These are phyloP conservation scores for Muntiacus reevesi DNA, from an alignment of 2,113 vertebrate species.

Conservation along the genomic window DNA sequence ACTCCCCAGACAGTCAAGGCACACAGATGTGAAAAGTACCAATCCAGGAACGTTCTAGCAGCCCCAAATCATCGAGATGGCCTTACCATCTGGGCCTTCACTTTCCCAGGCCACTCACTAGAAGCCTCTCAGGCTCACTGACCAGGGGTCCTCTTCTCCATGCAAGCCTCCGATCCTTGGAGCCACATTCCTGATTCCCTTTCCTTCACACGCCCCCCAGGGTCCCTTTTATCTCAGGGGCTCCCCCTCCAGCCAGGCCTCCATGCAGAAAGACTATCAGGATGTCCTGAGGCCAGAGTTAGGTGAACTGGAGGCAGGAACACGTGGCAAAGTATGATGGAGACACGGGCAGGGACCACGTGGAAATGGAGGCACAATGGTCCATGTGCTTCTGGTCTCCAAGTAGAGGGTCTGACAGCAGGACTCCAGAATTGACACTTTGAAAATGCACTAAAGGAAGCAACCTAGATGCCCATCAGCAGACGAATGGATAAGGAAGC, in stretches of 20 bases:
- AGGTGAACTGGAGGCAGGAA: neutral
- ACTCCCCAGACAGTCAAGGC: neutral
- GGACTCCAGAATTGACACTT: neutral
- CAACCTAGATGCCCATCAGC: too few relatives aligned
- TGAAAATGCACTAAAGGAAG: neutral
- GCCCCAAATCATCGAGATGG: neutral
- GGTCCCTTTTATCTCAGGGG: neutral
- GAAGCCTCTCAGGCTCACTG: neutral
- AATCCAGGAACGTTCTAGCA: neutral
- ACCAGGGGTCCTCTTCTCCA: neutral
- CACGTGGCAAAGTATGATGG: neutral
- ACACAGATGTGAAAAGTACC: neutral
- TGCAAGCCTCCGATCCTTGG: neutral
- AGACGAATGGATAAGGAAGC: too few relatives aligned
- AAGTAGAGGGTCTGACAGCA: neutral
- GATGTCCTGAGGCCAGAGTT: neutral
- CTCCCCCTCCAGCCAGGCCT: neutral
- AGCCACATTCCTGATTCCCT: neutral
- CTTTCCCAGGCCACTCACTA: neutral
- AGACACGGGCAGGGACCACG: neutral
- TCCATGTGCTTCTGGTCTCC: neutral
- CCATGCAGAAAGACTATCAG: neutral
- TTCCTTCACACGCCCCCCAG: neutral
- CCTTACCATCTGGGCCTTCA: neutral
- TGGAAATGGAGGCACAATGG: neutral